Percentiles rank a stretch among this genome's conserved stretches.
These are phyloP conservation scores for Petroica traversi DNA, from an alignment of 2,113 vertebrate genomes.

Conservation along the genomic window DNA sequence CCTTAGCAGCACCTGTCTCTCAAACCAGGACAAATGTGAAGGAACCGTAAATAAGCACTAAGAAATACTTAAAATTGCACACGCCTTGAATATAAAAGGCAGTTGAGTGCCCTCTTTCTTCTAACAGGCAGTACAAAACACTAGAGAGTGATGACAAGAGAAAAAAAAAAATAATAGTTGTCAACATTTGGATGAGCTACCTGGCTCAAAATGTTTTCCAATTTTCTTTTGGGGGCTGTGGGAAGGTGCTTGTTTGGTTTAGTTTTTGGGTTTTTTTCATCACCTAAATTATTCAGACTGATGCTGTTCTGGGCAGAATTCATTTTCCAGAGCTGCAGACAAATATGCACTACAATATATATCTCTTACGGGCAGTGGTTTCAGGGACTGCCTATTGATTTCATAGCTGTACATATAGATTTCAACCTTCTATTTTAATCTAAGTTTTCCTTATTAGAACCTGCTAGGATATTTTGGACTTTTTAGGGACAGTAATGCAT, in stretches of 20 bases:
- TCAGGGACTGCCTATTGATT: background rate
- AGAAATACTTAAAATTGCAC: background rate
- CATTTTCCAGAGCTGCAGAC: background rate
- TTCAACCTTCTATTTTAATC: background rate
- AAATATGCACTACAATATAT: background rate
- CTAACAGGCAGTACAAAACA: background rate
- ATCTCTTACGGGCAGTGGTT: background rate
- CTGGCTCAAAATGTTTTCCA: background rate
- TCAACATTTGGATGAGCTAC: background rate
- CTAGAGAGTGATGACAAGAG: background rate
- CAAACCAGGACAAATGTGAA: no score
- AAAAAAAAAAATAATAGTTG: background rate
- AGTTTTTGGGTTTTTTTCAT: background rate
- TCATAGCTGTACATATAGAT: background rate
- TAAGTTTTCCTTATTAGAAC: background rate
- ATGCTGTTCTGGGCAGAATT: background rate
- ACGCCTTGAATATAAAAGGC: background rate
- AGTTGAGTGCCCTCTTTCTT: background rate
- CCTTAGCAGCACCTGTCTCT: no score
- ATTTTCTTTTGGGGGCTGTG: background rate
- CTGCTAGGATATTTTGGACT: background rate
- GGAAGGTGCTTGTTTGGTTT: accelerated
- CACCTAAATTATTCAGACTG: background rate
- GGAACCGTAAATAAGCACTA: background rate
- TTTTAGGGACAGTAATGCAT: background rate